Evolutionary conservation across 2,888 invertebrate species (phyloP), one percentile per base, ranked within the genome.

Genomic region (Hemistola chrysoprasaria): DNA sequence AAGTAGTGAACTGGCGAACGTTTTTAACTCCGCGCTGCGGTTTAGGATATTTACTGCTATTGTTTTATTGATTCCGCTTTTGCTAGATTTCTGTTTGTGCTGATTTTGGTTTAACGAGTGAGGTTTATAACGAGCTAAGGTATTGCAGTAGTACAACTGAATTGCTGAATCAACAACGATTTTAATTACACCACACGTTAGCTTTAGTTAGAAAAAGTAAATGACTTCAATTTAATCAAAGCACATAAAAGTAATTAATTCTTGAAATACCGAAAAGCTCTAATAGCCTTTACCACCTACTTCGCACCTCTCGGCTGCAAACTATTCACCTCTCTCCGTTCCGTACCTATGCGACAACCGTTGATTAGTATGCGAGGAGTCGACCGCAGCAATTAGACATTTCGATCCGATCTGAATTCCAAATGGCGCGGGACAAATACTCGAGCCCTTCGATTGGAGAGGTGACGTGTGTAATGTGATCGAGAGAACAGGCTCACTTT

Each of bases 341-440:
- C 16, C 16, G n/a, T n/a, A 8, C 8, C 10, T 21, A 32, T 23
- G 20, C 6, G 23, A 20, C 3, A 11, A 16, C 31, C 38, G 39
- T 30, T 37, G 39, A 56, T 74, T 65, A 72, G 69, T 73, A 78
- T 76, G 76, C 76, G 62, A 56, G 60, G 65, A 62, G 70, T 62
- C 62, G 59, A 45, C 68, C 67, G 64, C 71, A 68, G 69, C 82
- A 82, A 80, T 83, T 82, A 83, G 73, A 71, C 75, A 68, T 72
- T 71, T 67, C 66, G 65, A 65, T 68, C 66, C 65, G 66, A 70
- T 74, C 72, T 68, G 76, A 75, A 74, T 77, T 62, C 62, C 66
- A 70, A 77, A 78, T 76, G 70, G 41, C 33, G 37, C 31, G 50
- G 31, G 49, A 37, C 45, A 44, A 47, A 44, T 46, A 40, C 40